Evolutionary conservation across 2,113 vertebrate species (phyloP), one percentile per base, ranked within the genome.

Genomic region (Apodemus sylvaticus): DNA sequence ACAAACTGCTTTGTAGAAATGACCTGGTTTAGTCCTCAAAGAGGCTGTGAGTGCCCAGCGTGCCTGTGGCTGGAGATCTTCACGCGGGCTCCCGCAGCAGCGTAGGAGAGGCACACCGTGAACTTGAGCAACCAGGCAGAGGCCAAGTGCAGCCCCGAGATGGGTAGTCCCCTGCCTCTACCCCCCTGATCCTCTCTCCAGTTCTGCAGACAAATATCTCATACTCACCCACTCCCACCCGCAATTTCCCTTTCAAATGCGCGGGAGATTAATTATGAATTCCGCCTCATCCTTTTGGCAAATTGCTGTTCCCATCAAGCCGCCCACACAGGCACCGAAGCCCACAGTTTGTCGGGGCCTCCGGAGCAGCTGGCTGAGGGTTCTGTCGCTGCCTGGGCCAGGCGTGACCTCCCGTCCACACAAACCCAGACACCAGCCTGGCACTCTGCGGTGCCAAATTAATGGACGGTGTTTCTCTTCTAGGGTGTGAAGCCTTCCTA

Each of bases 361-460:
- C 66, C 53, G 19, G 55, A 9, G 51, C 34, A 31, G 45, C 0
- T 12, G 36, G 45, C 0, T 9, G 34, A 34, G 26, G 42, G 17
- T 5, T 20, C 55, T 3, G 1, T 3, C 5, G 0, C 48, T 0
- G 13, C 73, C 62, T 20, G 0, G 1, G 24, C 7, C 2, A 20
- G 6, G 0, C 0, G 2, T 4, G 36, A 17, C 36, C 45, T 17
- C n/a, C 45, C 62, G 20, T 68, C 7, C 1, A 1, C 74, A 77
- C 2, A 31, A 24, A 51, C 20, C 19, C n/a, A 39, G 20, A 39
- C 14, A 5, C 53, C 53, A 39, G 9, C 36, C 36, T 13, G 51
- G 55, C 17, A 14, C 68, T 53, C 68, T 1, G 1, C 0, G 0
- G 1, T 13, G 4, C 45, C 13, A 48, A 66, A n/a, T 51, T 86